Evolutionary conservation across 2,797 vertebrate species (phyloP), one percentile per base, ranked within the genome.

Genomic region (Octomys mimax): DNA sequence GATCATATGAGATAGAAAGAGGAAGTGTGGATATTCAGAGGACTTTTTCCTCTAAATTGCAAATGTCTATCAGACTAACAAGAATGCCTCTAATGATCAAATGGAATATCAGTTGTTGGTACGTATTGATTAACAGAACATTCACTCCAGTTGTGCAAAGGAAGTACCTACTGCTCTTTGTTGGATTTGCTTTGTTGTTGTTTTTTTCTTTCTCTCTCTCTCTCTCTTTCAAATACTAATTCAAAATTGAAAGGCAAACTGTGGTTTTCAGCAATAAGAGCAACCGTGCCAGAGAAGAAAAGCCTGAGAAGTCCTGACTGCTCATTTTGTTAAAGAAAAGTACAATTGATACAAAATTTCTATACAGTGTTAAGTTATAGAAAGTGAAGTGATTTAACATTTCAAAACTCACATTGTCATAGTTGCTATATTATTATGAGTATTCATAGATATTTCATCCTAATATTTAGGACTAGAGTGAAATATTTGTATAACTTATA

Each of bases 391-490:
- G 6, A 3, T 70, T 79, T 66, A 26, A 4, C 36, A 73, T 59
- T 92, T 80, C 31, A 80, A 59, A 75, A 52, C n/a, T 88, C 59
- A 71, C 4, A 21, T 57, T 52, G 71, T 68, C n/a, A 33, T 2
- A 33, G 66, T 73, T 12, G 0, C 9, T 33, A 42, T 21, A 46
- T 57, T 80, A 33, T 28, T 66, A 28, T 61, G 4, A 77, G 6
- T 42, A 31, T 61, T 4, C 26, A 5, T 61, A n/a, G 1, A 24
- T 49, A 3, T 14, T 2, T 4, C 1, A 18, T 14, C 4, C 12
- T 1, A 19, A 57, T 36, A 2, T 31, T 46, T 62, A n/a, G 64
- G 3, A 71, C 6, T 28, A 46, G 3, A 13, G 21, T 54, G 49
- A 75, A 5, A 59, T 52, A 59, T 68, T 28, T 42, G 9, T 88